phyloP scores from a whole-genome alignment of 2,888 invertebrate species.

The Lasioglossum zephyrum region DNA sequence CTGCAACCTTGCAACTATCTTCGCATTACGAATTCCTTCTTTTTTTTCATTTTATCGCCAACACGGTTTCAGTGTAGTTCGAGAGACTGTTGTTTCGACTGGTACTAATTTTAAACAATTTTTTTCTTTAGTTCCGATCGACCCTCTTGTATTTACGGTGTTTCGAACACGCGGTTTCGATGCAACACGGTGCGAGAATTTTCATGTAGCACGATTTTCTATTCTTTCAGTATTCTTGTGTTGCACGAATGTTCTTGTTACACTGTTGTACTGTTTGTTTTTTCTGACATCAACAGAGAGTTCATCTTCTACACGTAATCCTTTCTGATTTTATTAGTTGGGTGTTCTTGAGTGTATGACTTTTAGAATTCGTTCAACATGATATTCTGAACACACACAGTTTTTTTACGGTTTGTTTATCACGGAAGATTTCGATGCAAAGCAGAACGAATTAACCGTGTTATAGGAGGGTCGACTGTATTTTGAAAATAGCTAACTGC shows the following conservation, averaged over 20 bases:
- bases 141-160: background rate
- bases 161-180: background rate
- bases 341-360: too few species aligned
- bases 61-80: background rate
- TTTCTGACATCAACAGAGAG: background rate
- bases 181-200: background rate
- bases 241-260: background rate
- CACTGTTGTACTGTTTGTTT: background rate
- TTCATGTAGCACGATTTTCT: background rate
- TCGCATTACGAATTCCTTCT: background rate
- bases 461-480: too few species aligned
- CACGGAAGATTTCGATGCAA: too few species aligned
- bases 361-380: too few species aligned
- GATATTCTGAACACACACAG: too few species aligned
- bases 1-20: background rate
- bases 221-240: background rate
- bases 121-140: background rate
- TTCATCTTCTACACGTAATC: background rate
- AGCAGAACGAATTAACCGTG: too few species aligned
- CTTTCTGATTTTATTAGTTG: background rate
- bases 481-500: too few species aligned
- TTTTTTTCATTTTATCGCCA: background rate
- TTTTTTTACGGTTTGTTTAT: too few species aligned
- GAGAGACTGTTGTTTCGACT: background rate
- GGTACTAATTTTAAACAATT: background rate